These are phyloP conservation scores for Ametastegia equiseti DNA, from an alignment of 2,888 invertebrate genomes.

Conservation along the genomic window DNA sequence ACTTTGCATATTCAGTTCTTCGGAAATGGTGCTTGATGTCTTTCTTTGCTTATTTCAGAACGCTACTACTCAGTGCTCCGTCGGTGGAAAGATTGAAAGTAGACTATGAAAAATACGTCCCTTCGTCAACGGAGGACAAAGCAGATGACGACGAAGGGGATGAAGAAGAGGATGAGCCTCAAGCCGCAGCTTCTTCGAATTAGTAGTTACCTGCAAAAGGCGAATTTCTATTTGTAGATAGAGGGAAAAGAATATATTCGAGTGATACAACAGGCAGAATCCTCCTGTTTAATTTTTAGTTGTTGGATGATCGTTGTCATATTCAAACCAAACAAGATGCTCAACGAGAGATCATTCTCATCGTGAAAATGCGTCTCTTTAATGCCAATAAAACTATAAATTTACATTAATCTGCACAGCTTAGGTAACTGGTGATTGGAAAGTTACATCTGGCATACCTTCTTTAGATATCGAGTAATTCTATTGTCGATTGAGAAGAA, in stretches of 20 bases:
- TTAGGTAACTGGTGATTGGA: no score
- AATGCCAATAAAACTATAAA: background rate
- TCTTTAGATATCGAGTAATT: no score
- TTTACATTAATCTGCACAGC: no score
- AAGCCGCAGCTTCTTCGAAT: conserved; percentile 64
- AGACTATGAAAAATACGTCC: conserved; percentile 75
- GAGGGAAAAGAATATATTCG: background rate
- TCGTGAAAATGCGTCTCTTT: background rate
- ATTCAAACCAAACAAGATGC: background rate
- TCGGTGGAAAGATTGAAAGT: conserved; percentile 84
- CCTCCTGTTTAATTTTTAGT: background rate
- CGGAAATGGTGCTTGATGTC: background rate
- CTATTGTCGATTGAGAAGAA: no score
- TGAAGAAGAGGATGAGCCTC: conserved; percentile 58
- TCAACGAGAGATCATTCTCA: background rate
- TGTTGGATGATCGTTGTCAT: background rate
- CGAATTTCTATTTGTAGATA: conserved; percentile 59
- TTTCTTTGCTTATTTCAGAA: conserved; percentile 76
- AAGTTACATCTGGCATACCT: no score
- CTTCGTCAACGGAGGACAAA: conserved; percentile 52
- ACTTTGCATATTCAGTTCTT: no score
- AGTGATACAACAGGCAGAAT: background rate
- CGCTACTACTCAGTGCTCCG: conserved; percentile 81
- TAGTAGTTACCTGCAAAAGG: conserved; percentile 68
- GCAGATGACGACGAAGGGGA: conserved; percentile 61